phyloP scores from a whole-genome alignment of 2,113 vertebrate species.

The Ciconia maguari region DNA sequence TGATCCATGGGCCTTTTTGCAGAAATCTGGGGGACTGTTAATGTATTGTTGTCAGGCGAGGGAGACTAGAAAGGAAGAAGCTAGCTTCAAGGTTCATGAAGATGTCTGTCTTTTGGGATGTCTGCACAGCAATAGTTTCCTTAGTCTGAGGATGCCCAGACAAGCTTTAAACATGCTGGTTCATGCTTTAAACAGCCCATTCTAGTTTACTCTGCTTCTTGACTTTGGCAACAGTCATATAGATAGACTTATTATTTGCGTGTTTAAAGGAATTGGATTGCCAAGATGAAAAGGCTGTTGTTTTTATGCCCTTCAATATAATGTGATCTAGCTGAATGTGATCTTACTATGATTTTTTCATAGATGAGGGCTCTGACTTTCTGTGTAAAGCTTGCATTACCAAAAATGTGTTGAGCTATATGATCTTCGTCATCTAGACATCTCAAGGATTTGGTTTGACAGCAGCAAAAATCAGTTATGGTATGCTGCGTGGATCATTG shows the following conservation, averaged over 20 bases:
- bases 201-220: neutral
- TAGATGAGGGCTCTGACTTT: neutral
- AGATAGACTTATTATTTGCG: neutral
- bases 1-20: neutral
- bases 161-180: neutral
- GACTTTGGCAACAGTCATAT: neutral
- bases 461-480: neutral
- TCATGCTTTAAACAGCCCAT: neutral
- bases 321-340: neutral
- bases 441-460: neutral
- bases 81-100: neutral
- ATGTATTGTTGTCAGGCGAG: neutral
- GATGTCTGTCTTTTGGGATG: neutral
- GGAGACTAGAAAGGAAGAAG: neutral
- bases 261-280: neutral
- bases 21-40: neutral
- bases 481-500: neutral
- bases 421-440: neutral
- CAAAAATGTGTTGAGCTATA: neutral
- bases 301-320: neutral
- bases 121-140: neutral
- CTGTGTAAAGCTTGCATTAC: neutral
- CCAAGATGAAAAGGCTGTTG: neutral
- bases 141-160: neutral
- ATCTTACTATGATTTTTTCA: neutral